Evolutionary conservation across 2,797 vertebrate genomes (phyloP).

Genomic region (Sibirionetta formosa): DNA sequence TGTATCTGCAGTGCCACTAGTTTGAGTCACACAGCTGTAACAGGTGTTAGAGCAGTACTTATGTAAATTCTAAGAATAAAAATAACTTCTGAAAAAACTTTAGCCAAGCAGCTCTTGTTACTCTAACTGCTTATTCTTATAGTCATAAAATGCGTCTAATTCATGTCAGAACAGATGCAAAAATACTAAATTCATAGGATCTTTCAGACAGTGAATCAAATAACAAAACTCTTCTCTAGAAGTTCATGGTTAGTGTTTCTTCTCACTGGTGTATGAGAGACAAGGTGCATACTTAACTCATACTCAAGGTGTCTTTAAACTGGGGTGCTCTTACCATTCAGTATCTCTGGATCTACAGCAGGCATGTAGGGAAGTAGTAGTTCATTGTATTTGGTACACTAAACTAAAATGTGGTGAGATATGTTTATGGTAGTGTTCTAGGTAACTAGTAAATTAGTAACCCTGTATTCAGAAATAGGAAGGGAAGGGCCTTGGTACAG

Average conservation of each 20-base stretch:
- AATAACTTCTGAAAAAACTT: not conserved
- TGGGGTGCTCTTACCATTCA: not conserved
- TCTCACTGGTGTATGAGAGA: not conserved
- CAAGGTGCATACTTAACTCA: not conserved
- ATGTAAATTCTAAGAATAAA: conserved; percentile 26
- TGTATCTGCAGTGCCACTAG: not conserved
- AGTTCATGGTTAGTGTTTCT: not conserved
- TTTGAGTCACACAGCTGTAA: conserved; percentile 10
- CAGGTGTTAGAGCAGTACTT: conserved; percentile 19
- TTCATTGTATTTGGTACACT: accelerated
- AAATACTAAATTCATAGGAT: not conserved
- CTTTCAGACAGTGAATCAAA: not conserved
- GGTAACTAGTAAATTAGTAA: not conserved
- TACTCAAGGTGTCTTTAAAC: not conserved
- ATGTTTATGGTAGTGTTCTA: not conserved
- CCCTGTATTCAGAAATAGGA: not conserved
- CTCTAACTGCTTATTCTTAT: not conserved
- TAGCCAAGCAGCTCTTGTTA: not conserved
- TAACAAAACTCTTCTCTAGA: not conserved
- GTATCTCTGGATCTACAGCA: not conserved
- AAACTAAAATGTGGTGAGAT: not conserved
- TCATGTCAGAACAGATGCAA: not conserved
- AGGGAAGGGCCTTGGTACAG: not conserved
- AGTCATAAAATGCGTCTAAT: not conserved
- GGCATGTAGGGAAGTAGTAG: not conserved